Base-by-base conservation (phyloP, 2,113 vertebrate species). In the Nothobranchius kuhntae region DNA sequence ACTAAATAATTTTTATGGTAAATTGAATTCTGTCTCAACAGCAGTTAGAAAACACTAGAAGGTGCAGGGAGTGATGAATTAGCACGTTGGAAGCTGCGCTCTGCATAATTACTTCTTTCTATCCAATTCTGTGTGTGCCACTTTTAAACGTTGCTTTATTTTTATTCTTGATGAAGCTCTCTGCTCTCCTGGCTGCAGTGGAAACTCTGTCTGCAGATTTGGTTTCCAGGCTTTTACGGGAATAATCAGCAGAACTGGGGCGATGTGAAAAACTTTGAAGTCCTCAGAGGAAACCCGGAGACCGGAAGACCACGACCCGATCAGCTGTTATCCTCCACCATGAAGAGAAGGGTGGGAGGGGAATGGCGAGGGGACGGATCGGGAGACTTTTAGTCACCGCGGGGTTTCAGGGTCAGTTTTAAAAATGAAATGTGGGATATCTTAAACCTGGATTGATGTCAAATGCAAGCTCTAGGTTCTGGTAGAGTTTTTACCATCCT, bases 61-160 rank as follows among this genome's bases (percentile, higher is more conserved):
- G 17, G 61, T 36, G 0, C 46, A 71, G 13, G 4, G 17, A 45
- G 47, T 48, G 64, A 74, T 42, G 21, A 52, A 73, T 77, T 57
- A 55, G 51, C 52, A 71, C 52, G 56, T 79, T 68, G 51, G 63
- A 71, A 3, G 55, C 54, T 50, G 26, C 24, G 26, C 44, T 58
- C 35, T 70, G 46, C 47, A 79, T 79, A 77, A 77, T 66, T 64
- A 83, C 26, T 13, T 24, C n/a, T 17, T 11, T 50, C n/a, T 48
- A 51, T 67, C 44, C 17, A 54, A 15, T 0, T 2, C 47, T 51
- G 38, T 52, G 38, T 40, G 36, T 53, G 42, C 42, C 12, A 67
- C 48, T 71, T 48, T 13, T 38, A 72, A 68, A 69, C 36, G 44
- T 2, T 8, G 3, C 17, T 57, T 47, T 60, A 21, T 59, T 60